Conservation (phyloP, 1,140 invertebrate genomes). For the Thrips palmi region DNA sequence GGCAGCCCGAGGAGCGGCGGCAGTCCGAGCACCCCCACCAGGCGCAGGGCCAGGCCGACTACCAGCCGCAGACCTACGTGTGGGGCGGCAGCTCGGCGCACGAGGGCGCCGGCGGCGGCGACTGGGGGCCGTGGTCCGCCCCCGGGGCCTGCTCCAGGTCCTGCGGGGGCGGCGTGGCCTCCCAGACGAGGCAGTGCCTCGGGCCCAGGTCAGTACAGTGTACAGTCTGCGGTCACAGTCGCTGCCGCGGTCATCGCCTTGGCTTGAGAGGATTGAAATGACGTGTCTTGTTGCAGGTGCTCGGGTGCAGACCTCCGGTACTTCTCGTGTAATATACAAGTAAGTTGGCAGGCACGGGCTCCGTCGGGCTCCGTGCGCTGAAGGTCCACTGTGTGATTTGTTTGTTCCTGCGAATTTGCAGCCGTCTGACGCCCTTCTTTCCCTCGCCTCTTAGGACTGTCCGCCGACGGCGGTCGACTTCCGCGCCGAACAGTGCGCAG, state of each 20-base stretch:
- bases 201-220: conserved; percentile 36
- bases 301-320: conserved; percentile 57
- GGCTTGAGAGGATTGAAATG: no score
- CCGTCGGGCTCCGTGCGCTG: neutral
- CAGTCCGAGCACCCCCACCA: no score
- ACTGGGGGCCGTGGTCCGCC: conserved; percentile 59
- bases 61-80: conserved; percentile 42
- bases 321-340: conserved; percentile 80
- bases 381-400: conserved; percentile 1
- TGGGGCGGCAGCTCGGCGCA: conserved; percentile 36
- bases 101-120: conserved; percentile 35
- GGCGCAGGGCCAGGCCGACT: no score
- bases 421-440: neutral
- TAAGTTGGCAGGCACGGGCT: conserved; percentile 20
- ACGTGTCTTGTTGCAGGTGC: no score
- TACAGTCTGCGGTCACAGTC: conserved; percentile 27
- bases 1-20: no score
- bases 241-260: conserved; percentile 31
- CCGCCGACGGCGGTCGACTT: conserved; percentile 57
- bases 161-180: conserved; percentile 78
- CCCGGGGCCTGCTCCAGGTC: conserved; percentile 60
- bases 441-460: conserved; percentile 41
- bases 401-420: conserved; percentile 7
- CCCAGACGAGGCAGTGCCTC: conserved; percentile 49
- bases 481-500: conserved; percentile 66